These are phyloP conservation scores for Drosophila lowei DNA, from an alignment of 1,140 invertebrate species.

Conservation along the genomic window DNA sequence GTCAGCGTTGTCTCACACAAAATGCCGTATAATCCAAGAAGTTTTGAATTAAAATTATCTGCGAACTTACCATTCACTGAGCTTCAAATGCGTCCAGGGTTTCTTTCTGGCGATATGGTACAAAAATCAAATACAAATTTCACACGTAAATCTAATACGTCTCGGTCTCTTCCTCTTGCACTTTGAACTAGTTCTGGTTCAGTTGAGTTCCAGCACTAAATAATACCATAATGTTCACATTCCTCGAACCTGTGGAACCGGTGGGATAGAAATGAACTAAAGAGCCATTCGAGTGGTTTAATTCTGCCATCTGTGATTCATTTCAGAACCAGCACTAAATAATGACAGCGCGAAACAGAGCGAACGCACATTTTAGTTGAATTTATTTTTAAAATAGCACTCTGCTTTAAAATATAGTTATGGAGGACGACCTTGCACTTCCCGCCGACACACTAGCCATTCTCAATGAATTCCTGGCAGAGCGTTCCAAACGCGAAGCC, in stretches of 20 bases:
- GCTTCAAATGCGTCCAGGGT: not conserved
- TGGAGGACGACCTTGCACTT: conserved; percentile 87
- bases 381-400: conserved; percentile 7
- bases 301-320: no score
- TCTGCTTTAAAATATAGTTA: conserved; percentile 8
- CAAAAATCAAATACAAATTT: conserved; percentile 14
- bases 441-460: conserved; percentile 90
- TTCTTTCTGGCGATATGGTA: conserved; percentile 5
- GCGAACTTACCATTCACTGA: conserved; percentile 11
- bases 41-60: not conserved
- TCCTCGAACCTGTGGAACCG: no score
- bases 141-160: conserved; percentile 31
- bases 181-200: no score
- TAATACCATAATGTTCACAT: no score
- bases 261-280: no score
- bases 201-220: no score
- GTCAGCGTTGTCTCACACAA: not conserved
- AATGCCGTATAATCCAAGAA: not conserved
- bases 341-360: no score
- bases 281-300: no score
- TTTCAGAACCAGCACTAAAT: no score
- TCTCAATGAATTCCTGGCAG: conserved; percentile 91
- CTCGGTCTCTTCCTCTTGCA: no score
- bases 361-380: conserved; percentile 34
- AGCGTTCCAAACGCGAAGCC: conserved; percentile 87